Percentiles rank a stretch among this genome's conserved stretches.
Conservation (phyloP, 2,888 invertebrate genomes). For the Protophormia terraenovae region DNA sequence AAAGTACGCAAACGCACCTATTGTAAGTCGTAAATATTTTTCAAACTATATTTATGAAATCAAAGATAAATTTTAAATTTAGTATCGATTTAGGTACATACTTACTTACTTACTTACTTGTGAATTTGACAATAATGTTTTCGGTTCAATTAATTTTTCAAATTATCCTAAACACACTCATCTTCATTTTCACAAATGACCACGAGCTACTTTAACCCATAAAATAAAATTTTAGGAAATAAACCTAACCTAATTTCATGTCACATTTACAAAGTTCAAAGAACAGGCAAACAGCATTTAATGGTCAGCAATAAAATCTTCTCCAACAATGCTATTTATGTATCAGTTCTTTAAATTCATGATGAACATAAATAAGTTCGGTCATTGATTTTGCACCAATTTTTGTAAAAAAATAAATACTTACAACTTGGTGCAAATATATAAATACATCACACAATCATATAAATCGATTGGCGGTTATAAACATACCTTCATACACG, state of each 20-base stretch:
- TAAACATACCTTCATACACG: background rate
- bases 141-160: too few species aligned
- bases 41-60: too few species aligned
- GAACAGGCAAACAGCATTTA: constrained; percentile 74
- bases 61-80: too few species aligned
- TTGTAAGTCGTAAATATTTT: too few species aligned
- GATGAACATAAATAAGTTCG: background rate
- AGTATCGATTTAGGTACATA: too few species aligned
- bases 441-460: background rate
- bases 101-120: too few species aligned
- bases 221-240: background rate
- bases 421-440: background rate
- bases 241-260: constrained; percentile 73
- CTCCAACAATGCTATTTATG: background rate
- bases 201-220: background rate
- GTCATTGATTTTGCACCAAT: background rate
- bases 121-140: too few species aligned
- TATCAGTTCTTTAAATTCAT: background rate
- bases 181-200: too few species aligned
- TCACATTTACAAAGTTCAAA: constrained; percentile 75
- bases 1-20: too few species aligned
- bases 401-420: background rate
- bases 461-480: background rate
- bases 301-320: background rate
- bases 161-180: too few species aligned